Conservation (phyloP, 2,113 vertebrate species). For the Scophthalmus maximus region DNA sequence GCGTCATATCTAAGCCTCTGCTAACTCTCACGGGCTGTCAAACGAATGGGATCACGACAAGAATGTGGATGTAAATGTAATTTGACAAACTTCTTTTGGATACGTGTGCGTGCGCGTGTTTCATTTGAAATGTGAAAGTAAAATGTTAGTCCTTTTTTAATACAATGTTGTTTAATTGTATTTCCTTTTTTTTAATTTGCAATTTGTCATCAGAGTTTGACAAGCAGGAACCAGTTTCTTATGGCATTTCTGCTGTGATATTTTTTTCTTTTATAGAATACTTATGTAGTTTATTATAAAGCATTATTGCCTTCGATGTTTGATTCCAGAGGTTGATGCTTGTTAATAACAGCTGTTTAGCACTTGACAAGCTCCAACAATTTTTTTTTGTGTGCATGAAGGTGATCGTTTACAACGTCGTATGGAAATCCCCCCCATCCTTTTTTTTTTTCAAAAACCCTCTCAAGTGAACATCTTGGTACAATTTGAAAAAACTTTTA, state of each 20-base stretch:
- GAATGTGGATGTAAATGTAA: slow-evolving; percentile 71
- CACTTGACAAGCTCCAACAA: slow-evolving; percentile 74
- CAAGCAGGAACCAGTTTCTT: slow-evolving; percentile 59
- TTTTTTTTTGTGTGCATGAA: slow-evolving; percentile 66
- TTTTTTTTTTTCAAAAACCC: slow-evolving; percentile 6
- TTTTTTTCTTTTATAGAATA: slow-evolving; percentile 36
- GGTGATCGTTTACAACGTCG: slow-evolving; percentile 80
- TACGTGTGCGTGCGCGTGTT: slow-evolving; percentile 47
- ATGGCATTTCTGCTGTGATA: slow-evolving; percentile 66
- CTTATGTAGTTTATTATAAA: slow-evolving; percentile 55
- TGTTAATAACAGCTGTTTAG: slow-evolving; percentile 71
- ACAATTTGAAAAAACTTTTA: slow-evolving; percentile 72
- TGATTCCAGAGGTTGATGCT: slow-evolving; percentile 74
- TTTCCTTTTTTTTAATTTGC: slow-evolving; percentile 65
- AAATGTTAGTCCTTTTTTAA: slow-evolving; percentile 49
- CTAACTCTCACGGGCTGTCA: slow-evolving; percentile 55
- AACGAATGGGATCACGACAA: slow-evolving; percentile 61
- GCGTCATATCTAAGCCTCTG: slow-evolving; percentile 68
- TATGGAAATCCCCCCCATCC: slow-evolving; percentile 57
- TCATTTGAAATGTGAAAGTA: slow-evolving; percentile 80
- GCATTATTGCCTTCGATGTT: slow-evolving; percentile 71
- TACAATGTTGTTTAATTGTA: slow-evolving; percentile 59
- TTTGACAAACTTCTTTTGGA: slow-evolving; percentile 39
- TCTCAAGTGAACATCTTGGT: slow-evolving; percentile 76
- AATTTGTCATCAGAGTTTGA: slow-evolving; percentile 55